These are phyloP conservation scores for Atethmia centrago DNA, from an alignment of 2,888 invertebrate species.

Conservation along the genomic window DNA sequence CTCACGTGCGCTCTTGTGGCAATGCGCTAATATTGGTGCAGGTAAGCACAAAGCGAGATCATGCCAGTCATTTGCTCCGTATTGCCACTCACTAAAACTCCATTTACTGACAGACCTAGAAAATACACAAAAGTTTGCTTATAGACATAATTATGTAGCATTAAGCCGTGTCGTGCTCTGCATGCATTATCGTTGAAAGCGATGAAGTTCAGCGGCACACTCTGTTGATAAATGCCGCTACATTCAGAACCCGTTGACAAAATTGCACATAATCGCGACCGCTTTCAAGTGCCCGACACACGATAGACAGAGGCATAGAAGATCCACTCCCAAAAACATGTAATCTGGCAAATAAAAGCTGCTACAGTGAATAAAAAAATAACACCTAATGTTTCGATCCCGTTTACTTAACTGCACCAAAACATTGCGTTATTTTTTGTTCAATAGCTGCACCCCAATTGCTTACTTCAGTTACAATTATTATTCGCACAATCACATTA, in stretches of 20 bases:
- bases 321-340: neutral
- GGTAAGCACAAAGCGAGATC: neutral
- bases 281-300: slow-evolving; percentile 27
- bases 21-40: neutral
- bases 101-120: neutral
- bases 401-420: neutral
- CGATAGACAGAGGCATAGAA: neutral
- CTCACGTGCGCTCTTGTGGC: no score
- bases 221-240: slow-evolving; percentile 67
- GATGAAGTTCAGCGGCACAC: slow-evolving; percentile 40
- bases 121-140: neutral
- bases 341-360: neutral
- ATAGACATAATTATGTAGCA: neutral
- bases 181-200: slow-evolving; percentile 57
- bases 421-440: neutral
- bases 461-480: neutral
- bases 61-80: neutral
- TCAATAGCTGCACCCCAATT: neutral
- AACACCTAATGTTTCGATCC: neutral
- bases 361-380: neutral
- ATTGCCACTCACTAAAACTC: neutral
- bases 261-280: slow-evolving; percentile 76
- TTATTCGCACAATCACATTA: neutral
- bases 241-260: slow-evolving; percentile 74
- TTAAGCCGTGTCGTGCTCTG: neutral